phyloP scores from a whole-genome alignment of 2,888 invertebrate species.

The Tetrapedia diversipes region DNA sequence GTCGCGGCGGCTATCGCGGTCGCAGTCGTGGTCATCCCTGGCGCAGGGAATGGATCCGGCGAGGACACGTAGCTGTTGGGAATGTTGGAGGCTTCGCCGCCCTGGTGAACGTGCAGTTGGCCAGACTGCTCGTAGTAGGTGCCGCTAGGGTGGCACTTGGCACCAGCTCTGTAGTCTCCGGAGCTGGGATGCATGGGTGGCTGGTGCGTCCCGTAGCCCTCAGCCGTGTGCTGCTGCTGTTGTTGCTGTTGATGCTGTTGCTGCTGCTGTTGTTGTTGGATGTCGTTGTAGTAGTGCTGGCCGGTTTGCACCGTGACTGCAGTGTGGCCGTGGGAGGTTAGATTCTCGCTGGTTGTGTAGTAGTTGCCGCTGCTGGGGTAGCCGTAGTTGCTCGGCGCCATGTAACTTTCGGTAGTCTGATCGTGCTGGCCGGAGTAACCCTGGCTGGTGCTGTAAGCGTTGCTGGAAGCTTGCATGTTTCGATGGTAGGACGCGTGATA shows the following conservation, averaged over 20 bases:
- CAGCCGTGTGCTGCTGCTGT: slow-evolving; percentile 77
- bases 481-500: slow-evolving; percentile 82
- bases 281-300: slow-evolving; percentile 84
- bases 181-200: slow-evolving; percentile 78
- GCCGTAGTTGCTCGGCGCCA: slow-evolving; percentile 75
- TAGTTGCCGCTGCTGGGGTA: slow-evolving; percentile 74
- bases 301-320: slow-evolving; percentile 81
- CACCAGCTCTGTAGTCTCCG: slow-evolving; percentile 72
- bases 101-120: slow-evolving; percentile 80
- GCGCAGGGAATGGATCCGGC: slow-evolving; percentile 83
- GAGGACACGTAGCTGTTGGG: slow-evolving; percentile 83
- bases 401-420: slow-evolving; percentile 76
- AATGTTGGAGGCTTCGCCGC: slow-evolving; percentile 84
- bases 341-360: slow-evolving; percentile 71
- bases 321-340: slow-evolving; percentile 82
- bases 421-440: slow-evolving; percentile 69
- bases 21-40: slow-evolving; percentile 82
- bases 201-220: slow-evolving; percentile 77
- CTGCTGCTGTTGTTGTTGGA: slow-evolving; percentile 84
- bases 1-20: slow-evolving; percentile 83
- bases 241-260: slow-evolving; percentile 84
- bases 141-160: slow-evolving; percentile 77
- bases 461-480: slow-evolving; percentile 74
- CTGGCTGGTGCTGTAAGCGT: slow-evolving; percentile 64
- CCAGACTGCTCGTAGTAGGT: slow-evolving; percentile 78